A percentile compares a stretch with the other conserved stretches of the same genome.
phyloP scores from a whole-genome alignment of 2,888 invertebrate species.

The Spilosoma lubricipeda region DNA sequence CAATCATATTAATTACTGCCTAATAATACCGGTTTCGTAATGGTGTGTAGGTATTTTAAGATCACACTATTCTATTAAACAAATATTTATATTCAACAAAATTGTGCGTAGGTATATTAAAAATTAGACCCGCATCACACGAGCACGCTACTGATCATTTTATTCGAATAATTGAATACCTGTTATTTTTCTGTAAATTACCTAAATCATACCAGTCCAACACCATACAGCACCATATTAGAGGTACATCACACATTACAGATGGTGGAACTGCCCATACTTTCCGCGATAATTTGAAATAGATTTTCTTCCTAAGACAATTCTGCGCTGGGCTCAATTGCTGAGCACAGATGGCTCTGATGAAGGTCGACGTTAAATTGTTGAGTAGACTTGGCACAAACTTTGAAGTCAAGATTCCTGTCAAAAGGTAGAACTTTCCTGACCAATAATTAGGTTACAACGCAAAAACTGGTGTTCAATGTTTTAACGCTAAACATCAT shows the following conservation, averaged over 20 bases:
- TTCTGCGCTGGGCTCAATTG: neutral
- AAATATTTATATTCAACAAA: conserved; percentile 31
- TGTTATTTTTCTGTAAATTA: no score
- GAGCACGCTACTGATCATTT: neutral
- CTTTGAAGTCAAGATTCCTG: no score
- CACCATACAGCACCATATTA: no score
- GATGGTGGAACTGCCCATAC: neutral
- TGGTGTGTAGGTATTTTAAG: conserved; percentile 37
- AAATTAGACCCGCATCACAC: neutral
- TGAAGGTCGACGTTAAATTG: neutral
- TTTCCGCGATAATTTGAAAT: neutral
- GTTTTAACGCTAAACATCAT: no score
- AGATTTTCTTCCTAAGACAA: neutral
- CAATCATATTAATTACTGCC: neutral
- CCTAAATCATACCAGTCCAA: no score
- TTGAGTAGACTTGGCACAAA: neutral
- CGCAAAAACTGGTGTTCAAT: no score
- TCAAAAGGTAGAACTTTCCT: neutral
- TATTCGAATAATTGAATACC: neutral
- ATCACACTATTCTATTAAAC: conserved; percentile 24
- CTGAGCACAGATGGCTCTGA: neutral
- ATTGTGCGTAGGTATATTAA: neutral
- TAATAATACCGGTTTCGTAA: neutral
- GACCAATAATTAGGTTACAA: neutral
- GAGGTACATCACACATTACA: neutral